Evolutionary conservation across 2,797 vertebrate species (phyloP).

Genomic region (Scomberomorus guttatus): DNA sequence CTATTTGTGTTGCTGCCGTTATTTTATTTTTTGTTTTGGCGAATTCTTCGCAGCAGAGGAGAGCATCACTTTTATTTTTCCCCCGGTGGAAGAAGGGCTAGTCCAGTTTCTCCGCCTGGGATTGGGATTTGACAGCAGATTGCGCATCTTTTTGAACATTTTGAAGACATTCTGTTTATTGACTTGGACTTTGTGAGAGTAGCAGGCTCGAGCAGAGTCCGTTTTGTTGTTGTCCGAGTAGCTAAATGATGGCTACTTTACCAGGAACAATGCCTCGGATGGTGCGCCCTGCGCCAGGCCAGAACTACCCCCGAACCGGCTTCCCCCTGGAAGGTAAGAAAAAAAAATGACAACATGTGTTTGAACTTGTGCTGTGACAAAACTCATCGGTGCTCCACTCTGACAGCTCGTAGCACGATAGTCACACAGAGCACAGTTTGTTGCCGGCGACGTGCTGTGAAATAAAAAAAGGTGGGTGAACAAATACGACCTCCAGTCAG

Average conservation of each 20-base stretch:
- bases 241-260: conserved; percentile 91
- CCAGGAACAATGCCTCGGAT: conserved; percentile 92
- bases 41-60: conserved; percentile 58
- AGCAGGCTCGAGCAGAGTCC: conserved; percentile 53
- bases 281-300: conserved; percentile 94
- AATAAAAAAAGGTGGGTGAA: conserved; percentile 56
- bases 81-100: conserved; percentile 72
- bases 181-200: conserved; percentile 75
- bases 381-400: conserved; percentile 13
- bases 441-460: conserved; percentile 58
- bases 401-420: conserved; percentile 24
- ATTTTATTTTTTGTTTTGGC: conserved; percentile 49
- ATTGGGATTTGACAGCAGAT: conserved; percentile 77
- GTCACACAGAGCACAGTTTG: conserved; percentile 38
- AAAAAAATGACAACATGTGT: conserved; percentile 19
- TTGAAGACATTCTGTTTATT: conserved; percentile 61
- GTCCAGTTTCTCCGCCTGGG: conserved; percentile 78
- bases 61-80: conserved; percentile 63
- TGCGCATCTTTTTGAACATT: conserved; percentile 44
- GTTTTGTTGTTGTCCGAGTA: conserved; percentile 67
- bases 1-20: conserved; percentile 35
- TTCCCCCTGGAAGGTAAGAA: conserved; percentile 94
- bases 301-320: conserved; percentile 94
- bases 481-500: conserved; percentile 55
- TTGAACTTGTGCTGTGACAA: conserved; percentile 48